phyloP scores from a whole-genome alignment of 2,888 invertebrate species.

The Euzetes globulus region DNA sequence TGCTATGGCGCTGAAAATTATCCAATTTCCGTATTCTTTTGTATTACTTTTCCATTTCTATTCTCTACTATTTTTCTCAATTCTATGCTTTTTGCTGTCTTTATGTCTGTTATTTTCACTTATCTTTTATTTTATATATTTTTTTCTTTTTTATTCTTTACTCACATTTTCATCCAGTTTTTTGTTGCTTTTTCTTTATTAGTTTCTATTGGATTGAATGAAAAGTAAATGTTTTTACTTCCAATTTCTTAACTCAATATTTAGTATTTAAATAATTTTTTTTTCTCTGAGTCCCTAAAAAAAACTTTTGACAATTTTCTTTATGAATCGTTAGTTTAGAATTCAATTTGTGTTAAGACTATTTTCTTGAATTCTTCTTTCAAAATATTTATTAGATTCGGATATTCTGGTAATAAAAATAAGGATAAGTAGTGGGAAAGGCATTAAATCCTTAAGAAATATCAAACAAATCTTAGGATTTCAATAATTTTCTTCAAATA shows the following conservation, averaged over 20 bases:
- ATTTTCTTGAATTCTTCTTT: not conserved
- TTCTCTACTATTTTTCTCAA: not conserved
- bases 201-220: not conserved
- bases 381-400: not conserved
- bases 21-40: slow-evolving; percentile 13
- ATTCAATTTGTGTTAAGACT: not conserved
- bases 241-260: not conserved
- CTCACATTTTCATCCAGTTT: not conserved
- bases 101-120: not conserved
- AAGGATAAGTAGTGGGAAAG: not conserved
- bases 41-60: not conserved
- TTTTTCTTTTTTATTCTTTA: not conserved
- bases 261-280: too few relatives aligned
- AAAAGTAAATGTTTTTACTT: not conserved
- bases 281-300: too few relatives aligned
- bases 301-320: too few relatives aligned
- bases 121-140: not conserved
- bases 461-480: not conserved
- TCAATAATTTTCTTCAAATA: too few relatives aligned
- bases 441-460: not conserved
- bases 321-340: too few relatives aligned
- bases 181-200: not conserved
- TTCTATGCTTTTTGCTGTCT: not conserved
- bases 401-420: not conserved
- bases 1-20: slow-evolving; percentile 3